These are phyloP conservation scores for Uromys caudimaculatus DNA, from an alignment of 2,797 vertebrate species.

Conservation along the genomic window DNA sequence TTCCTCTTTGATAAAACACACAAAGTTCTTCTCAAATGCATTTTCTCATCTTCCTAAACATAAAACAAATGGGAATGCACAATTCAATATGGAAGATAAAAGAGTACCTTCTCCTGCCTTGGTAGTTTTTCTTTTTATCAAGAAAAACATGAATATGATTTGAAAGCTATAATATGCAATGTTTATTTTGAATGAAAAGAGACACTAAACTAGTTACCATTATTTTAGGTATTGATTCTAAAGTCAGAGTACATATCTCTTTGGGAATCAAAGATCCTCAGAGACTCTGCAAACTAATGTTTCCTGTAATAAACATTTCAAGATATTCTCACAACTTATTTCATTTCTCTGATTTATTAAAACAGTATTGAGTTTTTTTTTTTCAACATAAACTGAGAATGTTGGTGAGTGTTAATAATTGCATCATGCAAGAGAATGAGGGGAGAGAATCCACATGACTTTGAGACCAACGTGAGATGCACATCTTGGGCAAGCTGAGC, in stretches of 20 bases:
- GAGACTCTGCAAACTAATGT: background rate
- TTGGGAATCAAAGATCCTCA: background rate
- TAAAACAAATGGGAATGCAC: background rate
- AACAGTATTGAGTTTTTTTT: background rate
- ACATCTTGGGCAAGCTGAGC: background rate
- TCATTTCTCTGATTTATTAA: conserved; percentile 27
- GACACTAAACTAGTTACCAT: conserved; percentile 7
- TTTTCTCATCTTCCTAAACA: conserved; percentile 33
- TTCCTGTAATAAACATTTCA: background rate
- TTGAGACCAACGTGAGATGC: background rate
- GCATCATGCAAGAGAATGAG: background rate
- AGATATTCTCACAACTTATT: background rate
- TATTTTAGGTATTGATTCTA: background rate
- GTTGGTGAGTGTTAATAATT: background rate
- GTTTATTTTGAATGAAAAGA: conserved; percentile 13
- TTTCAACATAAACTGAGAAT: background rate
- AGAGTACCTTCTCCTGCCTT: background rate
- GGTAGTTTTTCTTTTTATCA: background rate
- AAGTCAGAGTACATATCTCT: background rate
- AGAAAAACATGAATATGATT: background rate
- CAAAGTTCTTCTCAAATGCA: conserved; percentile 46
- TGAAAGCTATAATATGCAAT: background rate
- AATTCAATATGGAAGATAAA: background rate
- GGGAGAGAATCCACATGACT: too few relatives aligned
- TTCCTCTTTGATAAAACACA: conserved; percentile 48